Evolutionary conservation across 2,797 vertebrate genomes (phyloP).

Genomic region (Micromesistius poutassou): DNA sequence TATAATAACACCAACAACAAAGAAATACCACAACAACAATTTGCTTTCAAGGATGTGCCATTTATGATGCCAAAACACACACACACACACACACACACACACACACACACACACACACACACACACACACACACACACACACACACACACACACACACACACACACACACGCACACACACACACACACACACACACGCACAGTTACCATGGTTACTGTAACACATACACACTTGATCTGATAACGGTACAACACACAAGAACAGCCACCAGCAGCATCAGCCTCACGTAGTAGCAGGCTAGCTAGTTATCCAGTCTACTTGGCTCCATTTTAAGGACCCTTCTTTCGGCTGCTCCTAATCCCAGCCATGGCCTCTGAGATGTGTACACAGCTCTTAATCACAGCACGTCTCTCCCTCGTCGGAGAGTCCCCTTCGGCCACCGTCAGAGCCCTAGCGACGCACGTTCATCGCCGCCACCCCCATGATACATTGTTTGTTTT

Average conservation of each 20-base stretch:
- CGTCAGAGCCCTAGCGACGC: background rate
- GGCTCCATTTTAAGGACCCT: background rate
- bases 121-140: too few species aligned
- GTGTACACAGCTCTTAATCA: slow-evolving; percentile 64
- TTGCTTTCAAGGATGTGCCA: background rate
- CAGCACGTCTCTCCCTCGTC: slow-evolving; percentile 37
- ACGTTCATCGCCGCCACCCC: background rate
- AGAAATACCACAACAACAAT: background rate
- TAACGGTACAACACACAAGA: background rate
- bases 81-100: too few species aligned
- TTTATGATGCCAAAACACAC: background rate
- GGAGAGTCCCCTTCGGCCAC: slow-evolving; percentile 26
- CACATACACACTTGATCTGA: background rate
- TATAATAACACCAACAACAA: background rate
- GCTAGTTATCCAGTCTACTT: background rate
- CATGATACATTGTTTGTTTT: too few species aligned
- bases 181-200: background rate
- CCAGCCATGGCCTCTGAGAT: slow-evolving; percentile 47
- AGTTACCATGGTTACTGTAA: background rate
- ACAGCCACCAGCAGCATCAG: background rate
- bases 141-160: too few species aligned
- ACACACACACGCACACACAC: background rate
- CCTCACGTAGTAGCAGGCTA: background rate
- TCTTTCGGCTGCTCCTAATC: slow-evolving; percentile 58
- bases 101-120: background rate